Evolutionary conservation across 2,113 vertebrate genomes (phyloP), one percentile per base, ranked within the genome.

Genomic region (Apteryx mantelli): DNA sequence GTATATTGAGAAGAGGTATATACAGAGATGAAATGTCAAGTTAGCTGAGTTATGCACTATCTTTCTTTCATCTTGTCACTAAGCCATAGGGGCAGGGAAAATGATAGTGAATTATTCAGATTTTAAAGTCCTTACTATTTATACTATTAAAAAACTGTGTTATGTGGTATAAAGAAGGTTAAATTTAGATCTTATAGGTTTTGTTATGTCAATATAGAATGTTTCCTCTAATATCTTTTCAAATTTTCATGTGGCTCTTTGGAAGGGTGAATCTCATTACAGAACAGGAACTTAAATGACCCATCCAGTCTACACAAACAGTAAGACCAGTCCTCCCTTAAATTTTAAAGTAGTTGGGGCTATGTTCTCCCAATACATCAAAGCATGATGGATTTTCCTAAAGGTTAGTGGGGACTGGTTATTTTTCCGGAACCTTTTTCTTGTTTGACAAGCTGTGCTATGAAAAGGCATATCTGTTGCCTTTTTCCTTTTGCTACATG

Each of bases 161-260:
- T 69, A 38, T 17, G 2, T 13, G 2, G 15, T 56, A 60, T 4
- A 65, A 77, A 25, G 13, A 74, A 60, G 2, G 46, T 30, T 63
- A 50, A 40, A 42, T 82, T n/a, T 71, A 9, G 42, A 55, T 25
- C 0, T 0, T 66, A 5, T 34, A 3, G 2, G 1, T 13, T 83
- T 97, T 92, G 1, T 2, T 38, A 4, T 83, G 32, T 32, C 63
- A 42, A 2, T 56, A 16, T 32, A 68, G 13, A 53, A 6, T 6
- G 2, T 25, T 81, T 73, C 13, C 21, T 61, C 17, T 50, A 34
- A 14, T 30, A 28, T 53, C 4, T 76, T 81, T 78, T 34, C 11
- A 78, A 40, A 63, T 66, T 61, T 86, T 91, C 0, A 1, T 18
- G 18, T 30, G 4, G 38, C 10, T 44, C 0, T 58, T 40, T 48